Evolutionary conservation across 2,888 invertebrate species (phyloP).

Genomic region (Euplexia lucipara): DNA sequence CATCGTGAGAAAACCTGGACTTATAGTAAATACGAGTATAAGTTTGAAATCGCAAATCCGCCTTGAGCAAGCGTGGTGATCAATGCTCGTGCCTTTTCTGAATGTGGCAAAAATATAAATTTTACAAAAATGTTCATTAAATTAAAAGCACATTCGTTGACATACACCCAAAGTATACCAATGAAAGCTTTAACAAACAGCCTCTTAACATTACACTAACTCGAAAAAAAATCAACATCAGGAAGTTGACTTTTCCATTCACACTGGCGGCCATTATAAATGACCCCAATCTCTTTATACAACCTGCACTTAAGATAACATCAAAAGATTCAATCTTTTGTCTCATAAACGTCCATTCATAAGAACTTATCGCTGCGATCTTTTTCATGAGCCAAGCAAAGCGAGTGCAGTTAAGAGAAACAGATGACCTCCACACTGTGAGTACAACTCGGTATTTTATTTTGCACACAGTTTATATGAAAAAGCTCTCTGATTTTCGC

Average conservation of each 20-base stretch:
- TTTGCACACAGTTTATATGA: constrained; percentile 12
- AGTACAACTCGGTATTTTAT: constrained; percentile 9
- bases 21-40: too few relatives aligned
- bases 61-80: too few relatives aligned
- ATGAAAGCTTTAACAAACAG: not conserved
- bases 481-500: not conserved
- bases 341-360: constrained; percentile 54
- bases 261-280: constrained; percentile 32
- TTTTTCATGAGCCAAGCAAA: constrained; percentile 30
- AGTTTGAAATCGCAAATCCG: too few relatives aligned
- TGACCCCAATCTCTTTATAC: constrained; percentile 31
- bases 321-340: constrained; percentile 54
- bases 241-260: constrained; percentile 18
- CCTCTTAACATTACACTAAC: not conserved
- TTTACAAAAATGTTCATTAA: too few relatives aligned
- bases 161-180: not conserved
- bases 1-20: too few relatives aligned
- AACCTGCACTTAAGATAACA: constrained; percentile 52
- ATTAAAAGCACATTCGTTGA: not conserved
- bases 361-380: constrained; percentile 46
- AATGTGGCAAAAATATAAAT: too few relatives aligned
- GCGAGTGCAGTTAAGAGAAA: constrained; percentile 34
- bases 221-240: not conserved
- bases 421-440: constrained; percentile 13
- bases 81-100: too few relatives aligned